These are phyloP conservation scores for Chlorospingus flavigularis DNA, from an alignment of 2,797 vertebrate genomes.

Conservation along the genomic window DNA sequence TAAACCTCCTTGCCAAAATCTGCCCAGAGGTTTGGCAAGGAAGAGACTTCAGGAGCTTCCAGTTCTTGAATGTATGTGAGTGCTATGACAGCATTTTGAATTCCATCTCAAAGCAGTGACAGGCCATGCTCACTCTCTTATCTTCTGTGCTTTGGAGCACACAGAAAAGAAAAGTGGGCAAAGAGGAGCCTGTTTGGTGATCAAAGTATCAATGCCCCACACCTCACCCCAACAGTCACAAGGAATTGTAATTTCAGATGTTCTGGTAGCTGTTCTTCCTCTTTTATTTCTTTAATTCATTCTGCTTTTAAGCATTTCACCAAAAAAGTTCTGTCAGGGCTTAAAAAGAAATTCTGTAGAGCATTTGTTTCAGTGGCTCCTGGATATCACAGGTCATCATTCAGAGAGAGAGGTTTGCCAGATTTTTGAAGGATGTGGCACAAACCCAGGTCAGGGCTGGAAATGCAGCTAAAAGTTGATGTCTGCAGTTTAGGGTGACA, in stretches of 20 bases:
- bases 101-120: background rate
- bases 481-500: background rate
- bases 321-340: background rate
- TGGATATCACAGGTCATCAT: background rate
- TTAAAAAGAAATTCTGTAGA: background rate
- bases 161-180: background rate
- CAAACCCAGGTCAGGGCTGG: background rate
- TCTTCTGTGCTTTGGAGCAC: background rate
- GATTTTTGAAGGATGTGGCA: background rate
- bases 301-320: background rate
- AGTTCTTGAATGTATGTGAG: background rate
- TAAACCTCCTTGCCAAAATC: conserved; percentile 21
- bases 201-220: background rate
- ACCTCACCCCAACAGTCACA: background rate
- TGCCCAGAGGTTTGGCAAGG: background rate
- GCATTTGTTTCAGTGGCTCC: background rate
- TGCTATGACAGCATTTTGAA: background rate
- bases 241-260: background rate
- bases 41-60: background rate
- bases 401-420: background rate
- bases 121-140: background rate
- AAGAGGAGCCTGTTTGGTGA: background rate
- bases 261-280: background rate
- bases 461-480: background rate
- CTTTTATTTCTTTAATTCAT: background rate